Conservation (phyloP, 2,888 invertebrate species). For the Brachypterus glaber region DNA sequence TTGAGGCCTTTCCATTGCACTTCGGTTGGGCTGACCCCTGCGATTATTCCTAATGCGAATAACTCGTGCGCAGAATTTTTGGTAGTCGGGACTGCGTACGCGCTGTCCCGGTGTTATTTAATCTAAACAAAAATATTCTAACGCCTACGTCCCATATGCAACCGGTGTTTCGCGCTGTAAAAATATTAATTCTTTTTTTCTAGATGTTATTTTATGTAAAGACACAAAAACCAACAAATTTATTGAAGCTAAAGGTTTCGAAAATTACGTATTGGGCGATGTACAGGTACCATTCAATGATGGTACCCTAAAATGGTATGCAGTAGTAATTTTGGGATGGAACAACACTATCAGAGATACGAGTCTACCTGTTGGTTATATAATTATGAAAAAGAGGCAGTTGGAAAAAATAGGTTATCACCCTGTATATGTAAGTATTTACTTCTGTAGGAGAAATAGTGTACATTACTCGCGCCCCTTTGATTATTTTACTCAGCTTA, state of each 20-base stretch:
- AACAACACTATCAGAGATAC: constrained; percentile 50
- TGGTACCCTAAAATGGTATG: constrained; percentile 43
- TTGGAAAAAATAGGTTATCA: constrained; percentile 51
- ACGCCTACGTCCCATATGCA: no score
- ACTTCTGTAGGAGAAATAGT: no score
- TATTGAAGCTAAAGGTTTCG: constrained; percentile 42
- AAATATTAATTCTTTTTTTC: constrained; percentile 14
- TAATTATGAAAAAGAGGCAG: constrained; percentile 54
- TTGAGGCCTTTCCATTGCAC: constrained; percentile 25
- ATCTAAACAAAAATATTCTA: no score
- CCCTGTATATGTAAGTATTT: constrained; percentile 46
- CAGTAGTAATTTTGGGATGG: constrained; percentile 51
- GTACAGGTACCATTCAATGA: constrained; percentile 28
- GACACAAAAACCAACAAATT: constrained; percentile 44
- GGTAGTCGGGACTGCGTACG: constrained; percentile 53
- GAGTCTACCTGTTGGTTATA: constrained; percentile 46
- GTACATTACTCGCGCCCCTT: no score
- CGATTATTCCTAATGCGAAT: constrained; percentile 55
- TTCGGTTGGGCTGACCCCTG: constrained; percentile 17
- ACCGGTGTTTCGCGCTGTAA: no score
- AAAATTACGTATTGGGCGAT: constrained; percentile 45
- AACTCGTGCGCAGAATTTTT: constrained; percentile 58
- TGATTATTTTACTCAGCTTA: no score
- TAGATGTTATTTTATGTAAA: constrained; percentile 36
- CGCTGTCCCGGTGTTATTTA: constrained; percentile 41